Percentiles rank a stretch among this genome's conserved stretches.
Evolutionary conservation across 2,888 invertebrate genomes (phyloP).

Genomic region (Dasypolia templi): DNA sequence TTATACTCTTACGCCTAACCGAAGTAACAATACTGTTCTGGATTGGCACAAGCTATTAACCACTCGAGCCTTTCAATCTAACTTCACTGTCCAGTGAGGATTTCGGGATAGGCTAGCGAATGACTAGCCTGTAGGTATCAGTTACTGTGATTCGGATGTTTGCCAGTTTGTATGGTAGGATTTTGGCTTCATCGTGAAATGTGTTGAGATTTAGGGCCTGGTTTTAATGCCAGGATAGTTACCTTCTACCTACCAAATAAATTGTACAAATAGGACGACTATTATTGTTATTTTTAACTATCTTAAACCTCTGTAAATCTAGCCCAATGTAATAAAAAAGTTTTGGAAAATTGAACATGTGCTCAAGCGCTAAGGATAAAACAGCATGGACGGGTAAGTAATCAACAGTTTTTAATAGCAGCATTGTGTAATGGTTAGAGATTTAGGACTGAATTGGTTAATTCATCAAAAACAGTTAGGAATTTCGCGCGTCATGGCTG

Average conservation of each 20-base stretch:
- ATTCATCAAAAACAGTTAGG: too few species aligned
- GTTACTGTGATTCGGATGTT: background rate
- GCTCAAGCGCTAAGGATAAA: too few species aligned
- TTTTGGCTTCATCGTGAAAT: background rate
- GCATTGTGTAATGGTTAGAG: too few species aligned
- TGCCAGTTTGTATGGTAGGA: background rate
- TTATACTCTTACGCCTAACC: slow-evolving; percentile 4
- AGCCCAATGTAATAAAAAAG: too few species aligned
- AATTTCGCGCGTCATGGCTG: too few species aligned
- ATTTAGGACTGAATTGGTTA: too few species aligned
- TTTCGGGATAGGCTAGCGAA: slow-evolving; percentile 23
- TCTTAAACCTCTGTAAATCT: too few species aligned
- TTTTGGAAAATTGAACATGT: too few species aligned
- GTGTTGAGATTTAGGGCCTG: background rate
- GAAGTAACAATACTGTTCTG: slow-evolving; percentile 32
- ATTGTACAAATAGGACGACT: background rate
- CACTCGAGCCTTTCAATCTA: slow-evolving; percentile 45
- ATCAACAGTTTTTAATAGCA: too few species aligned
- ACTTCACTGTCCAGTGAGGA: slow-evolving; percentile 13
- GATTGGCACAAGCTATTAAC: slow-evolving; percentile 49
- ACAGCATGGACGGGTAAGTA: too few species aligned
- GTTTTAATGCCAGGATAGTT: background rate
- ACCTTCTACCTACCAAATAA: background rate
- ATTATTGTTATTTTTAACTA: too few species aligned
- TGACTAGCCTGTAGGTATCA: background rate